Evolutionary conservation across 2,113 vertebrate species (phyloP).

Genomic region (Perca fluviatilis): DNA sequence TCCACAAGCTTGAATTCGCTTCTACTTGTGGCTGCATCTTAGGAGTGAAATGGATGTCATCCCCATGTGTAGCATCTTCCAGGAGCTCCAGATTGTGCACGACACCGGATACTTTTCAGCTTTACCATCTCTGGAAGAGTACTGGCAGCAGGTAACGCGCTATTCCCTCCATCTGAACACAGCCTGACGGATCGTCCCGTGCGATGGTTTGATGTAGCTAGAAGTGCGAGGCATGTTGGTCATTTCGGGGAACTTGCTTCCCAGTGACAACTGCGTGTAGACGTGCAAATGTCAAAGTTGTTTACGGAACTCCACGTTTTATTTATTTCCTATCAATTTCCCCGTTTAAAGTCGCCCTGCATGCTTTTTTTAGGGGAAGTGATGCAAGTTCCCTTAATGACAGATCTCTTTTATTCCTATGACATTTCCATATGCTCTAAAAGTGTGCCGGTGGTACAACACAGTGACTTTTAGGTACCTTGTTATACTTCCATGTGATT

Average conservation of each 20-base stretch:
- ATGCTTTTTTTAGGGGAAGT: slow-evolving; percentile 46
- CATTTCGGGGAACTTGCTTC: slow-evolving; percentile 22
- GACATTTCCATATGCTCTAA: not conserved
- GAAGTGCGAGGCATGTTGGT: slow-evolving; percentile 31
- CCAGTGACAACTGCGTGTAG: slow-evolving; percentile 48
- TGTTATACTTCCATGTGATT: not conserved
- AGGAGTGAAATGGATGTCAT: slow-evolving; percentile 93
- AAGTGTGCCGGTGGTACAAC: rapidly evolving
- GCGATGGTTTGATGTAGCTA: not conserved
- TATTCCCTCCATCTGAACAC: not conserved
- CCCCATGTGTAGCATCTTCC: slow-evolving; percentile 99
- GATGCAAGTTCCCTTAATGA: slow-evolving; percentile 48
- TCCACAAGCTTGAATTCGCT: slow-evolving; percentile 38
- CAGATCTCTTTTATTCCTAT: not conserved
- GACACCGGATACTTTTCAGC: slow-evolving; percentile 99
- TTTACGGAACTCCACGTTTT: slow-evolving; percentile 2
- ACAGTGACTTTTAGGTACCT: not conserved
- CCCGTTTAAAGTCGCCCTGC: not conserved
- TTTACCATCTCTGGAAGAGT: slow-evolving; percentile 97
- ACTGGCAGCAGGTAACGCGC: slow-evolving; percentile 96
- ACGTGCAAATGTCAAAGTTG: slow-evolving; percentile 53
- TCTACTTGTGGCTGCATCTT: slow-evolving; percentile 52
- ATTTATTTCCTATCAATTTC: not conserved
- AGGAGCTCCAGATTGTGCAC: slow-evolving; percentile 98
- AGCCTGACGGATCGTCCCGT: slow-evolving; percentile 18